Evolutionary conservation across 2,113 vertebrate genomes (phyloP), one percentile per base, ranked within the genome.

Genomic region (Merops nubicus): DNA sequence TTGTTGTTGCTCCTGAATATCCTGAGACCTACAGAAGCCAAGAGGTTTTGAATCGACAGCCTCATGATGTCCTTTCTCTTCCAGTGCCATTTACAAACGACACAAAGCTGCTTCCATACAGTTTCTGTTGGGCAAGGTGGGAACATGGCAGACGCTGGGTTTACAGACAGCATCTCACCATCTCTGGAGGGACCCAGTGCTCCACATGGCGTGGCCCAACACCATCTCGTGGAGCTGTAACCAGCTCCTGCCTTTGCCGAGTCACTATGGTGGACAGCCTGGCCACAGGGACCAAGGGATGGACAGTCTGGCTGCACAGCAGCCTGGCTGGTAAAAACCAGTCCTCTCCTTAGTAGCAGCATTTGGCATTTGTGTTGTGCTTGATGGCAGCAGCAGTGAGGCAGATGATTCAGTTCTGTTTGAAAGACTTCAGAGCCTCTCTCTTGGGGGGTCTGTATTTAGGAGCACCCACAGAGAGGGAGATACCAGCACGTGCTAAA

Each of bases 221-320:
- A 64, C 92, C 88, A 89, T 33, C 95, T 76, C 28, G 63, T 89
- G 96, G 81, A 95, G 23, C 82, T 28, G 29, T 1, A 15, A n/a
- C 45, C n/a, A 33, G 67, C 42, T 59, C 48, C 56, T 2, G 7
- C 10, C 72, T n/a, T 45, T 2, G 12, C 33, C 16, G 12, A 8
- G 34, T 12, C 9, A 17, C 36, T 31, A 8, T 8, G 6, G 73
- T 19, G 40, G 93, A 91, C 31, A 65, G 25, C 33, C 33, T 2
- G 19, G 77, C 48, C 8, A 3, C 1, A 6, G 31, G 54, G 54
- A 63, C 28, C 19, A 92, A 93, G 13, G 68, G 60, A 34, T 4
- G 33, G 50, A 54, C 2, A 6, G 50, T 21, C 19, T n/a, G 47
- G 74, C 29, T 5, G 5, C 38, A 43, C 16, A 31, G 9, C 51